Conservation (phyloP, 2,113 vertebrate species). For the Mesocricetus auratus region DNA sequence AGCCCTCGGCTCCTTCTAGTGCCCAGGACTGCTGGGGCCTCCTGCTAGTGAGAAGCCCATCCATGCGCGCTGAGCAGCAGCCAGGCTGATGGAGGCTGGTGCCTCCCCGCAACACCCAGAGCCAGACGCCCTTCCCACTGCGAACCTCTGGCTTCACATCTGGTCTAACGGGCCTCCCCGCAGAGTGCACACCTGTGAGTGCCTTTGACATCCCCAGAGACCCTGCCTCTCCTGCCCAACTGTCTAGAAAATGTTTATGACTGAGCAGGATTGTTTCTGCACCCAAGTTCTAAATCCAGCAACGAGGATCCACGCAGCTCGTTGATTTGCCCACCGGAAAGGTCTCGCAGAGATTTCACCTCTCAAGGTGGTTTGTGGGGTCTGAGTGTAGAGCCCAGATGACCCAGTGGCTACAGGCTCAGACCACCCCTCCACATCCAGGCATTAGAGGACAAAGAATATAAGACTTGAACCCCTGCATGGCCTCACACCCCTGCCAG, state of each 20-base stretch:
- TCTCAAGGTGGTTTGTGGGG: background rate
- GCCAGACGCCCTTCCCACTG: background rate
- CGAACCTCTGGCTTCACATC: background rate
- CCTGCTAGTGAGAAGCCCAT: background rate
- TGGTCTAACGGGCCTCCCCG: accelerated
- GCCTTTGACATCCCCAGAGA: background rate
- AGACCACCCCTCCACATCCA: background rate
- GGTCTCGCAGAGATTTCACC: no score
- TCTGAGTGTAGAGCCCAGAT: accelerated
- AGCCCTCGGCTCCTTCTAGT: background rate
- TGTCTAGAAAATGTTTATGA: background rate
- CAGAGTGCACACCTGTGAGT: accelerated
- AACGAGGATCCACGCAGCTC: no score
- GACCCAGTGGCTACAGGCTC: no score
- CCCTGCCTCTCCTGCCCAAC: accelerated
- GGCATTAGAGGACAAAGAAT: background rate
- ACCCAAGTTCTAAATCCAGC: background rate
- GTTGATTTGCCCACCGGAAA: background rate
- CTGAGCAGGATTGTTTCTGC: background rate
- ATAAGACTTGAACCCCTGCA: accelerated
- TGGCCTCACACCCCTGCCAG: background rate
- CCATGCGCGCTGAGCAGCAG: background rate
- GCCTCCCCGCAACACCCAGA: background rate
- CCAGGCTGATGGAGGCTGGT: background rate
- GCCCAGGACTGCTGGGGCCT: background rate